phyloP scores from a whole-genome alignment of 2,888 invertebrate species.

The Caenorhabditis plicata region DNA sequence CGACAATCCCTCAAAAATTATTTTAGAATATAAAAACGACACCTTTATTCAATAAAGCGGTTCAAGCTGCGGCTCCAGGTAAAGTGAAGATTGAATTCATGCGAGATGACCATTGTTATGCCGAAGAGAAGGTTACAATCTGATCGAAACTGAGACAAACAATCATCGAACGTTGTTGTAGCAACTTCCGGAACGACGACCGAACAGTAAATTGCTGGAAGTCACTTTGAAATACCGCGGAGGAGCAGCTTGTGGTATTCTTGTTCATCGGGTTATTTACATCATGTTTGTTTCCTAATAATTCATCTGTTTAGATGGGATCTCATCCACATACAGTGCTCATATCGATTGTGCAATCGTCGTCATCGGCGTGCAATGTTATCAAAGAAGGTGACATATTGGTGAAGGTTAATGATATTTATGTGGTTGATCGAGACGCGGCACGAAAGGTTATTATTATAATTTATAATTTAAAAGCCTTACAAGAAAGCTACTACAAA shows the following conservation, averaged over 20 bases:
- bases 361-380: conserved; percentile 35
- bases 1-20: no score
- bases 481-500: not conserved
- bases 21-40: conserved; percentile 35
- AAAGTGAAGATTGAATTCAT: conserved; percentile 39
- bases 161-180: no score
- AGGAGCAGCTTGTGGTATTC: conserved; percentile 48
- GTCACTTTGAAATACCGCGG: conserved; percentile 45
- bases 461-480: not conserved
- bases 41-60: conserved; percentile 30
- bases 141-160: not conserved
- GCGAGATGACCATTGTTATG: conserved; percentile 48
- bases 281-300: no score
- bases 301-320: conserved; percentile 20
- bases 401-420: conserved; percentile 43
- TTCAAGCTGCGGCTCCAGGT: conserved; percentile 27
- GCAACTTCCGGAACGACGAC: conserved; percentile 29
- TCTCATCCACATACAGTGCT: conserved; percentile 32
- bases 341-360: conserved; percentile 44
- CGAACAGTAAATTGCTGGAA: conserved; percentile 40
- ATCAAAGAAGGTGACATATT: conserved; percentile 48
- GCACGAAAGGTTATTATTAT: conserved; percentile 35
- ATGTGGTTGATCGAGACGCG: conserved; percentile 35
- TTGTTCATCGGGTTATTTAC: conserved; percentile 44
- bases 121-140: conserved; percentile 18